A percentile compares a stretch with the other conserved stretches of the same genome.
phyloP scores from a whole-genome alignment of 2,113 vertebrate species.

The Manacus vitellinus region DNA sequence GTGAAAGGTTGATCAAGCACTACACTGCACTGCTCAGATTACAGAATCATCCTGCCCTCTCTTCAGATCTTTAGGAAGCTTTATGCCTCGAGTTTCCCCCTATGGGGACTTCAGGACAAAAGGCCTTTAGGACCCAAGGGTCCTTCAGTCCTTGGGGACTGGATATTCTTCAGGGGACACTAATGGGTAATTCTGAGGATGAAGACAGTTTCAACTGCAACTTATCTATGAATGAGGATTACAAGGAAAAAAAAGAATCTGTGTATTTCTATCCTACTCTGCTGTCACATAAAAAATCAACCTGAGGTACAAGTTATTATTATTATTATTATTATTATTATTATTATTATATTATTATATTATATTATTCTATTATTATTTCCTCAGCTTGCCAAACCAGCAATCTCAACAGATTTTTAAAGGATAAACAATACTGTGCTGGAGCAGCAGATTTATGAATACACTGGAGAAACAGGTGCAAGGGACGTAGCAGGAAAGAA shows the following conservation, averaged over 20 bases:
- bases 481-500: background rate
- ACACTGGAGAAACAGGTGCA: slow-evolving; percentile 41
- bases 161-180: background rate
- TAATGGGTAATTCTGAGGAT: background rate
- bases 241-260: background rate
- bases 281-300: background rate
- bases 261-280: background rate
- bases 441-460: slow-evolving; percentile 26
- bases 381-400: background rate
- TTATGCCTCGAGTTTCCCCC: background rate
- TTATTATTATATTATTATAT: too few relatives aligned
- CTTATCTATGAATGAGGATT: background rate
- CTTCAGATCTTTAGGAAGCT: background rate
- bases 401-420: slow-evolving; percentile 7
- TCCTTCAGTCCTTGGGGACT: background rate
- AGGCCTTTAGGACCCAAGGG: background rate
- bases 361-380: background rate
- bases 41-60: background rate
- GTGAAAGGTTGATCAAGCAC: slow-evolving; percentile 29
- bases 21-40: background rate
- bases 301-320: background rate
- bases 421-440: background rate
- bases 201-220: background rate
- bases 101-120: background rate
- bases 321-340: too few relatives aligned